Evolutionary conservation across 1,140 invertebrate species (phyloP), one percentile per base, ranked within the genome.

Genomic region (Zophobas morio): DNA sequence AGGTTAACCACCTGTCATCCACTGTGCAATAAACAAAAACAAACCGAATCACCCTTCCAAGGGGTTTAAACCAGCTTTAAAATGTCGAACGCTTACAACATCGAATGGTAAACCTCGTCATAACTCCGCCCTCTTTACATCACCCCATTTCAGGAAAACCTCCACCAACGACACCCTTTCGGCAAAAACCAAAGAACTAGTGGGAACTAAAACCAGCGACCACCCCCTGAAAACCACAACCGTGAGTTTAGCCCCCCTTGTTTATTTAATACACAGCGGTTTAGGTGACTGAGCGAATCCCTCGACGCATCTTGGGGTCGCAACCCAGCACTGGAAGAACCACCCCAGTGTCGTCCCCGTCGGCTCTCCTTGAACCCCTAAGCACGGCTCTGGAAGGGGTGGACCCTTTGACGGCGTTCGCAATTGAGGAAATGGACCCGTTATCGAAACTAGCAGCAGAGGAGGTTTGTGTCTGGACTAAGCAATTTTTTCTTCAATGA

Each of bases 331-430:
- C 88, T 72, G 86, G 88, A 82, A 87, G 88, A 80, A 86, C 88
- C 5, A 88, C 88, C 20, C 86, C 88, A 39, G 85, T 86, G 8
- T 87, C 88, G 80, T 86, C 85, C 36, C 83, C 87, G 47, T 76
- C 87, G 39, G 81, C 85, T 80, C 81, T 88, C 35, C 82, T 88
- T 1, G 91, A 94, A 86, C 90, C 90, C 37, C 84, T 93, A 1
- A 86, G 86, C 74, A 88, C 89, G 46, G 90, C 91, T 60, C 82
- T 94, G 3, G 93, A 94, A 84, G 93, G 93, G 6, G 88, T 89
- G n/a, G 93, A 95, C 88, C 94, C 94, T 1, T 87, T 95, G 20
- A 91, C 91, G 36, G 90, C 93, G 79, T 93, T 94, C 88, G 90
- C 90, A 1, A 87, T 88, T 32, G 89, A 93, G 82, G 90, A 92